Conservation (phyloP, 1,140 invertebrate species). For the Calycopis cecrops region DNA sequence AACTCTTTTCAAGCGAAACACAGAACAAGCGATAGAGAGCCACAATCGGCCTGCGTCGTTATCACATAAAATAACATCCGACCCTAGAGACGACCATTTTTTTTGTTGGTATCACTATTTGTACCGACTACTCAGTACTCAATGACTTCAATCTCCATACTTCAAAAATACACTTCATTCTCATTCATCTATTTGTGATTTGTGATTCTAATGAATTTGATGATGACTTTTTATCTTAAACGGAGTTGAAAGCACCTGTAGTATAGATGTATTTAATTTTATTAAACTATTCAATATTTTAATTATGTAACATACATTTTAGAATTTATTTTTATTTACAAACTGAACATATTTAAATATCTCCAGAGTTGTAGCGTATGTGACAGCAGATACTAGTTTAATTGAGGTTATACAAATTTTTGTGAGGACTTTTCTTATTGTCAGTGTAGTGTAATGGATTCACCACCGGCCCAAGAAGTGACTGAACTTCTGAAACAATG, state of each 20-base stretch:
- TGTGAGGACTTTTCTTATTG: slow-evolving; percentile 25
- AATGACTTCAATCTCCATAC: no score
- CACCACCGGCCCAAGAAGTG: slow-evolving; percentile 76
- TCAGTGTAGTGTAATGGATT: slow-evolving; percentile 52
- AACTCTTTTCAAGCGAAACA: no score
- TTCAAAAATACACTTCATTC: no score
- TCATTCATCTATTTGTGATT: slow-evolving; percentile 1
- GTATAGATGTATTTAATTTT: neutral
- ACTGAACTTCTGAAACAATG: slow-evolving; percentile 81
- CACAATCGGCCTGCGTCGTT: no score
- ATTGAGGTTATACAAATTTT: slow-evolving; percentile 48
- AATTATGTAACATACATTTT: neutral
- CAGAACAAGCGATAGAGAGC: no score
- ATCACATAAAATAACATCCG: no score
- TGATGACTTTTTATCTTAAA: neutral
- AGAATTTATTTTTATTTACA: neutral
- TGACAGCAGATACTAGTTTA: slow-evolving; percentile 15
- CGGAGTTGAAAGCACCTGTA: slow-evolving; percentile 2
- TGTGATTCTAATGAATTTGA: slow-evolving; percentile 2
- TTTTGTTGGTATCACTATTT: slow-evolving; percentile 4
- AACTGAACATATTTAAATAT: slow-evolving; percentile 1
- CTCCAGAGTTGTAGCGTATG: slow-evolving; percentile 10
- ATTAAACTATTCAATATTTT: neutral
- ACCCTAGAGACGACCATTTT: no score
- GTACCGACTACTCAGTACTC: neutral